Percentiles rank a stretch among this genome's conserved stretches.
These are phyloP conservation scores for Nipponia nippon DNA, from an alignment of 2,113 vertebrate genomes.

Conservation along the genomic window DNA sequence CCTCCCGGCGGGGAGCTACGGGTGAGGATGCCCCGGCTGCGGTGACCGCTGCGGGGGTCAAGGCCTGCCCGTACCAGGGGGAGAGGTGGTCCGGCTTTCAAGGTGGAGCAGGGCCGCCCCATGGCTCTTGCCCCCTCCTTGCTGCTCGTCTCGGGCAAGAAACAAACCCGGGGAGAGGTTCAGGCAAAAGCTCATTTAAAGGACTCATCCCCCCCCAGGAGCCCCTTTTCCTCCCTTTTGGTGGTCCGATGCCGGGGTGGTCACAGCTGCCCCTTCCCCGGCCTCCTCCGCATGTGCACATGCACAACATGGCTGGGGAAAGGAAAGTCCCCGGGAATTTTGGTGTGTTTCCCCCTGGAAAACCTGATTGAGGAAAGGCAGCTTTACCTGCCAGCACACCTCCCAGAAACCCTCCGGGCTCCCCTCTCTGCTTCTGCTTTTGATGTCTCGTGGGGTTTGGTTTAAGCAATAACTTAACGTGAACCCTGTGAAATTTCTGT, in stretches of 20 bases:
- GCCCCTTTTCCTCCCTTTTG: background rate
- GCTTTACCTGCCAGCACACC: background rate
- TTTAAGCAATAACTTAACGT: background rate
- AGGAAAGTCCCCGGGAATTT: background rate
- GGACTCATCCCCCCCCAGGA: fast-evolving
- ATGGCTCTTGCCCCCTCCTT: background rate
- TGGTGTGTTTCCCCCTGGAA: background rate
- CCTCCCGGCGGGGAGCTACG: background rate
- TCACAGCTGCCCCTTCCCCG: background rate
- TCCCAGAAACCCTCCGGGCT: background rate
- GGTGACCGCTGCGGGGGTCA: fast-evolving
- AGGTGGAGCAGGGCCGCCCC: background rate
- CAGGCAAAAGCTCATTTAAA: background rate
- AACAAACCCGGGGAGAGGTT: background rate
- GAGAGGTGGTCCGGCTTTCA: background rate
- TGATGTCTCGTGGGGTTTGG: background rate
- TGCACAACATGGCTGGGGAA: fast-evolving
- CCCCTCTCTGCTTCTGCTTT: background rate
- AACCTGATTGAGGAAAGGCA: background rate
- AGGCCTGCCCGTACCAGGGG: background rate
- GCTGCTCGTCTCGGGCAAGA: background rate
- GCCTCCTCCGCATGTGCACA: background rate
- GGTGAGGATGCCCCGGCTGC: background rate
- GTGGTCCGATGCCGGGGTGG: background rate
- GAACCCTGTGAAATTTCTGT: background rate